These are phyloP conservation scores for Chondrilla cf. caribensis DNA, from an alignment of 37 sponge, comb jelly and placozoan genomes.

Conservation along the genomic window DNA sequence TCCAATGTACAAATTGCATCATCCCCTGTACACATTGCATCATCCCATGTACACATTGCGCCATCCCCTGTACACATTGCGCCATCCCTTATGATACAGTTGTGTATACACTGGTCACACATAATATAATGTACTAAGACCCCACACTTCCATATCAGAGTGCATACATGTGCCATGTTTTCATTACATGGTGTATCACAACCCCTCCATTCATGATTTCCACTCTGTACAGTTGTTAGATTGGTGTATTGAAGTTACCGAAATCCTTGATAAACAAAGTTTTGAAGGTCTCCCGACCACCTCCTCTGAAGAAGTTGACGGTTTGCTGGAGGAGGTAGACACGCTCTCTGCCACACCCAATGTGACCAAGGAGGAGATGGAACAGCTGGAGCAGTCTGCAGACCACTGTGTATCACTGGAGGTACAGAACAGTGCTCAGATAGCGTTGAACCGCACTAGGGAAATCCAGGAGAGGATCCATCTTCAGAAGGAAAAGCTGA, in stretches of 20 bases:
- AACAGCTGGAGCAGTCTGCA: slow-evolving; percentile 35
- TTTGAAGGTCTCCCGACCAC: not conserved
- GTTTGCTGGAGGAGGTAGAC: slow-evolving; percentile 43
- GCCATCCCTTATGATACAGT: too few relatives aligned
- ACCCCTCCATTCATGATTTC: too few relatives aligned
- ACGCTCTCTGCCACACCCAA: slow-evolving; percentile 21
- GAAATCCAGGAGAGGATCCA: slow-evolving; percentile 53
- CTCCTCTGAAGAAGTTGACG: slow-evolving; percentile 14
- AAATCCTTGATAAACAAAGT: slow-evolving; percentile 35
- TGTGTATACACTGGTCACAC: too few relatives aligned
- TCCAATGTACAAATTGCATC: too few relatives aligned
- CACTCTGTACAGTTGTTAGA: slow-evolving; percentile 40
- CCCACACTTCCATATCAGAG: too few relatives aligned
- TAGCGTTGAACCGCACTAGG: slow-evolving; percentile 60
- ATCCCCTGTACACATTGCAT: too few relatives aligned
- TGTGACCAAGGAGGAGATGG: slow-evolving; percentile 25
- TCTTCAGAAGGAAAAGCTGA: slow-evolving; percentile 29
- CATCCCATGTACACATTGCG: too few relatives aligned
- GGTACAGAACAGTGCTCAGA: slow-evolving; percentile 47
- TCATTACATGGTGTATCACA: too few relatives aligned
- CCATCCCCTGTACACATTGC: not conserved
- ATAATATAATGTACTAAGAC: too few relatives aligned
- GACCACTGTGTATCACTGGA: slow-evolving; percentile 26
- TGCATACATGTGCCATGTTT: too few relatives aligned
- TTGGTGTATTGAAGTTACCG: slow-evolving; percentile 60